Base-by-base conservation (phyloP, 1,140 invertebrate species). In the Drosophila paulistorum region DNA sequence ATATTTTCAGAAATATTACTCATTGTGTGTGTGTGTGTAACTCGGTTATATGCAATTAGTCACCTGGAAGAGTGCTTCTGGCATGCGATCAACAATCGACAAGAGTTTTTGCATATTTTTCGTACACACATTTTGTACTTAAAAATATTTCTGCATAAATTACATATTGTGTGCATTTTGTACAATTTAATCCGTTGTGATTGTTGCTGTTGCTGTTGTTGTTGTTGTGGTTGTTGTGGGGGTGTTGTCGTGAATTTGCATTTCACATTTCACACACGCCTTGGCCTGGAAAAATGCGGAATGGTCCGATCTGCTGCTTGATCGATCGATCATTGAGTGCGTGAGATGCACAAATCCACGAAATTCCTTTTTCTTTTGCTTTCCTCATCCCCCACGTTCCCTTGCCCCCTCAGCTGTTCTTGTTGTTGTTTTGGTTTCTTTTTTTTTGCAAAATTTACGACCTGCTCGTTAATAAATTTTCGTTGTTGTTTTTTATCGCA, bases 241-340 rank as follows among this genome's bases (percentile, higher is more conserved):
- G 83, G 83, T 87, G 82, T 86, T 82, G 83, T 68, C 75, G 69
- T 82, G 79, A 77, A 79, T 74, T 79, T 73, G 71, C 74, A 64
- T 75, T 74, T 75, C 42, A 45, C 63, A 77, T 71, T 77, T 71
- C 70, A 79, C 70, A 89, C 83, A 87, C 83, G 83, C 83, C 83
- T 87, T 87, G 83, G 83, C 83, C 83, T 87, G 84, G 63, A 89
- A 89, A 87, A 42, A 35, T 71, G 74, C 55, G 66, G 72, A 78
- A 86, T 69, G 72, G 68, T 58, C 86, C 84, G 83, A 86, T 86
- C 83, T 86, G 60, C 66, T 62, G 60, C 66, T 62, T 81, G 80
- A 81, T 81, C 80, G 83, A 87, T 87, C 81, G 81, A 67, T 79
- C 45, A 51, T 51, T 51, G 17, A 51, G 45, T 63, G 67, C 59